Conservation (phyloP, 2,113 vertebrate genomes). For the Orycteropus afer region DNA sequence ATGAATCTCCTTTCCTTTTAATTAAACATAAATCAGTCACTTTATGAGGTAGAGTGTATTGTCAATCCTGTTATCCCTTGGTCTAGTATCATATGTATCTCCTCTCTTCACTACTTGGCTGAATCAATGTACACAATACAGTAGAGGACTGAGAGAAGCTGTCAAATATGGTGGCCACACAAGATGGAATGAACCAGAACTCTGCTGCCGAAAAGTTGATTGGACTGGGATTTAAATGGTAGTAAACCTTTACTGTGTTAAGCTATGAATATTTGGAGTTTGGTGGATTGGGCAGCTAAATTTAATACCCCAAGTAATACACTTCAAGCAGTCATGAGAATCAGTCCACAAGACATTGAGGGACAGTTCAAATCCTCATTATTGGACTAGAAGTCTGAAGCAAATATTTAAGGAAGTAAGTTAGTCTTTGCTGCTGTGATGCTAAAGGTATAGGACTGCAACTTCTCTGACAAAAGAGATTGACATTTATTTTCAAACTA, state of each 20-base stretch:
- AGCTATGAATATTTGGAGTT: neutral
- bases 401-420: neutral
- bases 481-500: conserved; percentile 33
- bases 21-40: neutral
- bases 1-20: neutral
- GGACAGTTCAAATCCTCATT: neutral
- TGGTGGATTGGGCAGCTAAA: neutral
- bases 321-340: neutral
- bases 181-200: neutral
- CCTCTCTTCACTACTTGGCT: neutral
- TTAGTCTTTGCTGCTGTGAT: neutral
- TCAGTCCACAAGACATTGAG: neutral
- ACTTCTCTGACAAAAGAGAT: neutral
- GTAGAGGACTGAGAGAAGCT: neutral
- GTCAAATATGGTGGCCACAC: neutral
- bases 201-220: neutral
- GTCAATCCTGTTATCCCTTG: neutral
- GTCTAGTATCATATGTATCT: neutral
- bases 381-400: neutral
- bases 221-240: fast-evolving
- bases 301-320: neutral
- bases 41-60: neutral
- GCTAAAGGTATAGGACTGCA: neutral
- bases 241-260: neutral
- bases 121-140: neutral